phyloP scores from a whole-genome alignment of 2,113 vertebrate genomes.

The Hippopotamus amphibius region DNA sequence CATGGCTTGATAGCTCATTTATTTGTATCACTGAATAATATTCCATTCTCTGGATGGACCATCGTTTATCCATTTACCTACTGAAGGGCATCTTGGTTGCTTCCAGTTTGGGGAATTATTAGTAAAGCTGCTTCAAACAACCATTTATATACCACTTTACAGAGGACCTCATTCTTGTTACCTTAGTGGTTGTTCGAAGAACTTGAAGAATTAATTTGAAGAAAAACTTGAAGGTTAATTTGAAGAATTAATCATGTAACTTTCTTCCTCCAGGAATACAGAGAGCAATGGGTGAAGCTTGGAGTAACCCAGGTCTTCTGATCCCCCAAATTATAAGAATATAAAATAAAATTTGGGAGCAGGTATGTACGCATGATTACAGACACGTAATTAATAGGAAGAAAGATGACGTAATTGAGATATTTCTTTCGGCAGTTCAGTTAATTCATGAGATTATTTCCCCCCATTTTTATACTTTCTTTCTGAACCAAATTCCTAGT shows the following conservation, averaged over 20 bases:
- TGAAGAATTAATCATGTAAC: not conserved
- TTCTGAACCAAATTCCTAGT: not conserved
- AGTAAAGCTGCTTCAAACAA: not conserved
- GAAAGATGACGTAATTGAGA: not conserved
- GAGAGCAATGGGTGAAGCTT: not conserved
- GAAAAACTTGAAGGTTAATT: too few relatives aligned
- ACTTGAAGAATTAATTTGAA: not conserved
- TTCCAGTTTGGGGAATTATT: not conserved
- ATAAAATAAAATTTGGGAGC: not conserved
- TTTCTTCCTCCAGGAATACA: not conserved
- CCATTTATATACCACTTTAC: not conserved
- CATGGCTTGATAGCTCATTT: not conserved
- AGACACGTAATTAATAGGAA: not conserved
- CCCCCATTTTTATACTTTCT: not conserved
- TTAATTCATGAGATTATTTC: not conserved
- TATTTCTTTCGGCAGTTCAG: not conserved
- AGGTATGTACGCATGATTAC: not conserved
- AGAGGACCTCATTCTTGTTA: not conserved
- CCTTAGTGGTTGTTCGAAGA: not conserved
- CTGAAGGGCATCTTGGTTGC: not conserved
- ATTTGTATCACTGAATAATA: not conserved
- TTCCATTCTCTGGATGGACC: not conserved
- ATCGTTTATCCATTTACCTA: not conserved
- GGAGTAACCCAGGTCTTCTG: not conserved
- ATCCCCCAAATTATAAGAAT: not conserved